Conservation (phyloP, 2,888 invertebrate genomes). For the Agrotis exclamationis region DNA sequence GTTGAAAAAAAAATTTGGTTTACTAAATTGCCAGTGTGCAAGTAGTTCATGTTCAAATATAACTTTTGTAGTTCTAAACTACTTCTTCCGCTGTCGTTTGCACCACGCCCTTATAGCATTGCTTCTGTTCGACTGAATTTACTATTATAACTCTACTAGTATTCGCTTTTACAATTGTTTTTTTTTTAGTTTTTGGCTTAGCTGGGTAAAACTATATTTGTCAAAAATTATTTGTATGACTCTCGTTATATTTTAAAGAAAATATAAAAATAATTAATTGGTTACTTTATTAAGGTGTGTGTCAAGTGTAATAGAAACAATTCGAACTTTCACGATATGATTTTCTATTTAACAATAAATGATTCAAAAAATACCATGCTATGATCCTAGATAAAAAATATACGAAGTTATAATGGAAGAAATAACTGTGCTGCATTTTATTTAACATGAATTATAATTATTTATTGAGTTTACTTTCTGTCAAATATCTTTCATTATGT, state of each 20-base stretch:
- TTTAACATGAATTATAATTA: too few relatives aligned
- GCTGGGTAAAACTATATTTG: not conserved
- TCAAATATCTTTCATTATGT: not conserved
- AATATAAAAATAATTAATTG: too few relatives aligned
- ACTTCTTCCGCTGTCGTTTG: slow-evolving; percentile 34
- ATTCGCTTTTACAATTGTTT: slow-evolving; percentile 5
- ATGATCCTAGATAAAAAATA: too few relatives aligned
- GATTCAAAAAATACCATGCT: too few relatives aligned
- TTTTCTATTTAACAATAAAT: too few relatives aligned
- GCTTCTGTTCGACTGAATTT: slow-evolving; percentile 35
- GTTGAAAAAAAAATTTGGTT: too few relatives aligned
- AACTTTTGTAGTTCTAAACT: not conserved
- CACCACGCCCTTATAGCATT: slow-evolving; percentile 47
- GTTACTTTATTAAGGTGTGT: too few relatives aligned
- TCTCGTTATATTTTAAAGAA: too few relatives aligned
- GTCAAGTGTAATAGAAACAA: too few relatives aligned
- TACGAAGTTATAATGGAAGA: not conserved
- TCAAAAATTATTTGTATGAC: not conserved
- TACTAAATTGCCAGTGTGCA: not conserved
- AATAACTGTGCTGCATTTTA: too few relatives aligned
- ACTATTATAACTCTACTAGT: slow-evolving; percentile 55
- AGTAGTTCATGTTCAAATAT: not conserved
- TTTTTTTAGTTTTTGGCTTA: not conserved
- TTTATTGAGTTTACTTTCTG: not conserved
- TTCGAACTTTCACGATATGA: too few relatives aligned